Base-by-base conservation (phyloP, 2,797 vertebrate species). In the Yasuhikotakia modesta region DNA sequence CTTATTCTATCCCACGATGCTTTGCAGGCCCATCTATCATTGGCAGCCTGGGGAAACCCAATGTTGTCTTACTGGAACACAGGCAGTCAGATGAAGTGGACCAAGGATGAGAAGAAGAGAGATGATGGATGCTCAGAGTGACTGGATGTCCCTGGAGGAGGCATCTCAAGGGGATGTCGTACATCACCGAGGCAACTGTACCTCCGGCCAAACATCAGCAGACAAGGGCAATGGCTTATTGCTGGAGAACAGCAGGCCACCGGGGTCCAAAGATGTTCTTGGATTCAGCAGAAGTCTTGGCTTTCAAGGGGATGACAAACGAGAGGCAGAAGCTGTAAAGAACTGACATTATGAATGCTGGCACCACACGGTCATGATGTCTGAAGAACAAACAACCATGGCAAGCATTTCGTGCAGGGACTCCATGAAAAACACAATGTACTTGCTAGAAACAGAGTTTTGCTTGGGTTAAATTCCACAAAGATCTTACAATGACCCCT, bases 241-340 rank as follows among this genome's bases (percentile, higher is more conserved):
- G 35, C 45, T 63, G 27, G 50, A 79, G 45, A 61, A 67, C 45
- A 53, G 60, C 64, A 77, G 53, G 57, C 21, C 61, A 35, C 32
- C n/a, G 17, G 76, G 48, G 30, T 32, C 16, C 57, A 39, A 52
- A 32, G 72, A 67, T 53, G 63, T 76, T 65, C 61, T 63, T 2
- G n/a, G 21, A 72, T 58, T 77, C 50, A 24, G 75, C 76, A 43
- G 75, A 81, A 73, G 35, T 82, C 77, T 77, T 35, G 39, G 79
- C 77, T 78, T 82, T 83, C 79, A 81, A 70, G 43, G 48, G 2
- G 0, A 39, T 45, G 83, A 87, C 80, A 58, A 82, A 87, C 81
- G 74, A 80, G 70, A 39, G 64, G 22, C 70, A 57, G 43, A 17
- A n/a, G 71, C 48, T 53, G 67, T 58, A 71, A 82, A 86, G 32